Evolutionary conservation across 2,797 vertebrate species (phyloP).

Genomic region (Parauchenoglanis ngamensis): DNA sequence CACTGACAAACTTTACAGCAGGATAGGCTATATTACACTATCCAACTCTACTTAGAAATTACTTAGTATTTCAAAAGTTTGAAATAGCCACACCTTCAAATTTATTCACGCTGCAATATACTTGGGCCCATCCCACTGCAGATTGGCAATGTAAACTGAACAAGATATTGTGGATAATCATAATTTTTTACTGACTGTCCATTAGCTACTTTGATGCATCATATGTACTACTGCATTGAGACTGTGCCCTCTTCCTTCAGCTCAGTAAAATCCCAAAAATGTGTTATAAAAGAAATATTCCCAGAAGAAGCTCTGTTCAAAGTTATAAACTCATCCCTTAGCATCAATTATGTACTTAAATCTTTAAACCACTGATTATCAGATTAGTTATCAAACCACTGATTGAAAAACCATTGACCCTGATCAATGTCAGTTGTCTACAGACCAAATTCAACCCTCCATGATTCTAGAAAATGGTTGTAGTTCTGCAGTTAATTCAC

Average conservation of each 20-base stretch:
- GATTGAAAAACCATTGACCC: too few species aligned
- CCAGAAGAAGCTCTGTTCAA: too few species aligned
- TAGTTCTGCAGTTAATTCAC: too few species aligned
- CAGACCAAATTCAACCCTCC: too few species aligned
- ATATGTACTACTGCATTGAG: neutral
- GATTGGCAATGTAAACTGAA: neutral
- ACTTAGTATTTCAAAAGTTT: neutral
- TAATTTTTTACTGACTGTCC: neutral
- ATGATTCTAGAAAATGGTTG: too few species aligned
- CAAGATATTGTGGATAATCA: neutral
- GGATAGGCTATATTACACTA: neutral
- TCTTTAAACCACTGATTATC: too few species aligned
- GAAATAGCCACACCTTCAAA: neutral
- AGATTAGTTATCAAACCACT: too few species aligned
- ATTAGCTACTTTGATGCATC: neutral
- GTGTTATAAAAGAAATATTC: neutral
- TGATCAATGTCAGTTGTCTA: too few species aligned
- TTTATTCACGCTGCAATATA: neutral
- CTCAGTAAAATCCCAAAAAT: neutral
- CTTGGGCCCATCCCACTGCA: neutral
- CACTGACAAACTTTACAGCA: neutral
- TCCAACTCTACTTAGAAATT: neutral
- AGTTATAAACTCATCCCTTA: too few species aligned
- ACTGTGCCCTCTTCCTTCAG: neutral
- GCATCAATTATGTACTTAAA: too few species aligned